Conservation (phyloP, 2,888 invertebrate species). For the Amiota communis region DNA sequence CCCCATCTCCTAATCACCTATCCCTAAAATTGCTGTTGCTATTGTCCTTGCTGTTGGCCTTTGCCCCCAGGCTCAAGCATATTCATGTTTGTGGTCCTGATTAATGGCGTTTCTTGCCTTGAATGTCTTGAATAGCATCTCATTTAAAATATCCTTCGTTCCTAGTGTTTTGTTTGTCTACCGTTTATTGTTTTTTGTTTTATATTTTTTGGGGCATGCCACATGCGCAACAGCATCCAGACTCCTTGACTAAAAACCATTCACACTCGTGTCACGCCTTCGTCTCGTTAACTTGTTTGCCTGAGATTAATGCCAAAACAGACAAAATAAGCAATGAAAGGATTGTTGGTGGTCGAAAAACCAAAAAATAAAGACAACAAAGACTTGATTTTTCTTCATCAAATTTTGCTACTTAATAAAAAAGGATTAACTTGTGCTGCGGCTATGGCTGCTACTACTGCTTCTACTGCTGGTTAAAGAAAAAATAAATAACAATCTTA, state of each 20-base stretch:
- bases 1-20: constrained; percentile 20
- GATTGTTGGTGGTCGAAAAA: neutral
- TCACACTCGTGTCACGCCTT: neutral
- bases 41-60: constrained; percentile 38
- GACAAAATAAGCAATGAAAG: too few relatives aligned
- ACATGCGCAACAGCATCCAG: neutral
- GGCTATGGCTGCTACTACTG: too few relatives aligned
- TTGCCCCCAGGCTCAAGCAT: neutral
- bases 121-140: constrained; percentile 11
- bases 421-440: constrained; percentile 6
- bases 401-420: neutral
- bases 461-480: too few relatives aligned
- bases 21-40: neutral
- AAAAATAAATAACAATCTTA: too few relatives aligned
- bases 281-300: constrained; percentile 53
- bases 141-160: neutral
- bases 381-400: neutral
- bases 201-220: neutral
- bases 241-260: neutral
- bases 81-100: constrained; percentile 61
- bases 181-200: neutral
- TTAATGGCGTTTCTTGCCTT: constrained; percentile 58
- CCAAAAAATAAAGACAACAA: neutral
- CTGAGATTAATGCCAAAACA: constrained; percentile 65
- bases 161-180: neutral